These are phyloP conservation scores for Zoanthus gigantus DNA, from an alignment of 92 coral and sea anemone species.

Conservation along the genomic window DNA sequence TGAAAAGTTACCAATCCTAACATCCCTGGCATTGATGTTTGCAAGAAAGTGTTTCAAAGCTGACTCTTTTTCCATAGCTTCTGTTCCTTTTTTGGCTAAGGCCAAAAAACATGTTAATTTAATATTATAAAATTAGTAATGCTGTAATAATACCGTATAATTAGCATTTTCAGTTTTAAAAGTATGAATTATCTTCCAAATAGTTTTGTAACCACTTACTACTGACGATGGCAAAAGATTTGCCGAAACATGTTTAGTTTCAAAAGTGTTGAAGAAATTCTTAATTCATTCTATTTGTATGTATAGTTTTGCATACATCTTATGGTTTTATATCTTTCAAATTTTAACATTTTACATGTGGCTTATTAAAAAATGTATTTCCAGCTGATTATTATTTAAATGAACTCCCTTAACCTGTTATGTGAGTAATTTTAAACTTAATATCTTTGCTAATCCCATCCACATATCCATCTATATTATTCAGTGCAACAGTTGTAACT, in stretches of 20 bases:
- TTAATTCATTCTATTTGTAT: not conserved
- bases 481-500: not conserved
- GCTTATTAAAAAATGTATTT: not conserved
- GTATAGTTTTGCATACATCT: not conserved
- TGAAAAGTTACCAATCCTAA: slow-evolving; percentile 52
- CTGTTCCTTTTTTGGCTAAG: slow-evolving; percentile 24
- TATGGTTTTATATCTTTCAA: not conserved
- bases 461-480: not conserved
- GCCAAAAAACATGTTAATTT: not conserved
- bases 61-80: slow-evolving; percentile 48
- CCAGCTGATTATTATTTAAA: not conserved
- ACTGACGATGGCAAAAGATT: too few species aligned
- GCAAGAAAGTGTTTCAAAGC: slow-evolving; percentile 37
- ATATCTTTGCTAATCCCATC: not conserved
- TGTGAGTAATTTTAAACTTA: not conserved
- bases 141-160: too few species aligned
- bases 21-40: slow-evolving; percentile 54
- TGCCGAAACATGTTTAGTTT: too few species aligned
- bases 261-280: not conserved
- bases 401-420: not conserved
- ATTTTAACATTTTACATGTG: slow-evolving; percentile 1
- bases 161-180: too few species aligned
- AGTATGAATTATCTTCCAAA: too few species aligned
- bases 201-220: too few species aligned
- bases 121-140: too few species aligned